phyloP scores from a whole-genome alignment of 2,797 vertebrate species.

The Trachops cirrhosus region DNA sequence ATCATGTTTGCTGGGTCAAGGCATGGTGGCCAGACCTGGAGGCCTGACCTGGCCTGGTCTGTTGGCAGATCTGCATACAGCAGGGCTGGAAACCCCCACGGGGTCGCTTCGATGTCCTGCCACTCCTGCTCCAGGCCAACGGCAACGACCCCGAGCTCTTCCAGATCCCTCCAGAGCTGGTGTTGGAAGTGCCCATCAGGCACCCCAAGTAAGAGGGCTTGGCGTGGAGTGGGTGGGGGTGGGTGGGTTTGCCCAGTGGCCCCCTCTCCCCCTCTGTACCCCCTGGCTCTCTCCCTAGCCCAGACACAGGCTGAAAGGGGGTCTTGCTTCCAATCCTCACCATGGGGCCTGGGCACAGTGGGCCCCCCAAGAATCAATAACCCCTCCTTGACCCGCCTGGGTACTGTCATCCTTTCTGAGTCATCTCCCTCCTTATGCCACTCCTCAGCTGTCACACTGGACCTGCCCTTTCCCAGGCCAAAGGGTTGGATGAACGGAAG shows the following conservation, averaged over 20 bases:
- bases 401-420: background rate
- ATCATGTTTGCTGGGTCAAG: fast-evolving
- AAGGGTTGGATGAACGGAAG: background rate
- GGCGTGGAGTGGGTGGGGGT: fast-evolving
- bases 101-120: constrained; percentile 94
- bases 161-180: constrained; percentile 94
- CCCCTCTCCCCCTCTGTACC: too few species aligned
- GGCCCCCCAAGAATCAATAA: background rate
- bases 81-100: constrained; percentile 96
- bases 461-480: background rate
- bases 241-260: background rate
- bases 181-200: constrained; percentile 95
- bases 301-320: background rate
- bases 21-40: fast-evolving
- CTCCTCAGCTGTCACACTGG: background rate
- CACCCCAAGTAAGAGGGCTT: constrained; percentile 94
- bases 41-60: fast-evolving
- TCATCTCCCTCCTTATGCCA: background rate
- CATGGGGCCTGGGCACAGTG: fast-evolving
- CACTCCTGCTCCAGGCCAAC: constrained; percentile 95
- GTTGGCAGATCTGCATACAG: constrained; percentile 92
- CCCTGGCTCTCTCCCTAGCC: background rate
- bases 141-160: constrained; percentile 97
- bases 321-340: background rate
- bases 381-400: background rate